Evolutionary conservation across 2,113 vertebrate species (phyloP), one percentile per base, ranked within the genome.

Genomic region (Sinocyclocheilus anshuiensis): DNA sequence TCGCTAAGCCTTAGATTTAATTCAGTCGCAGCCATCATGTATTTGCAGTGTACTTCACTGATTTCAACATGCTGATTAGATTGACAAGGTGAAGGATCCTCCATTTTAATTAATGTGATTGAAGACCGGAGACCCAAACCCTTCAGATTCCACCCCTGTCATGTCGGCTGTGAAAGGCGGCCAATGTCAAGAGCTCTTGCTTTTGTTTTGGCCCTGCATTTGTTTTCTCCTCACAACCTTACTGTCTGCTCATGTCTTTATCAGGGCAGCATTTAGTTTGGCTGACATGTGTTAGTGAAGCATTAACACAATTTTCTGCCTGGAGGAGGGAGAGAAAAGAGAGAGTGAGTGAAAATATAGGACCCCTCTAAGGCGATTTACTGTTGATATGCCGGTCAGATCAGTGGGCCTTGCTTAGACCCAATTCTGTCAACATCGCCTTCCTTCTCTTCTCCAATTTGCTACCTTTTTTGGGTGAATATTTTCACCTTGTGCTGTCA

Each of bases 271-370:
- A 84, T 92, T 87, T 87, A 91, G 85, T 86, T 77, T 84, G 86
- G 81, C 88, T 92, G 93, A 92, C 90, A 91, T 89, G 88, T 92
- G 87, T 88, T 91, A 87, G 90, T 89, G 89, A 93, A 90, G 93
- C 91, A 90, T 92, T 91, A 90, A 93, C 87, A 75, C 84, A 78
- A 72, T 76, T 84, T 87, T 87, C 86, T 91, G 91, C 93, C 90
- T 90, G 39, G 75, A 90, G 90, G 87, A 87, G 36, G 59, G n/a
- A 48, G 81, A 71, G 89, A 89, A 61, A 29, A 67, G 22, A 88
- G 18, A 16, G 29, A 74, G 18, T 36, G 76, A 79, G 26, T 57
- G 13, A 76, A 75, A 76, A 77, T 84, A 29, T 71, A 77, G 77
- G 74, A 81, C 76, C 59, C 22, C 77, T 87, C 82, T 81, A 57